Evolutionary conservation across 1,140 invertebrate genomes (phyloP), one percentile per base, ranked within the genome.

Genomic region (Hyles euphorbiae): DNA sequence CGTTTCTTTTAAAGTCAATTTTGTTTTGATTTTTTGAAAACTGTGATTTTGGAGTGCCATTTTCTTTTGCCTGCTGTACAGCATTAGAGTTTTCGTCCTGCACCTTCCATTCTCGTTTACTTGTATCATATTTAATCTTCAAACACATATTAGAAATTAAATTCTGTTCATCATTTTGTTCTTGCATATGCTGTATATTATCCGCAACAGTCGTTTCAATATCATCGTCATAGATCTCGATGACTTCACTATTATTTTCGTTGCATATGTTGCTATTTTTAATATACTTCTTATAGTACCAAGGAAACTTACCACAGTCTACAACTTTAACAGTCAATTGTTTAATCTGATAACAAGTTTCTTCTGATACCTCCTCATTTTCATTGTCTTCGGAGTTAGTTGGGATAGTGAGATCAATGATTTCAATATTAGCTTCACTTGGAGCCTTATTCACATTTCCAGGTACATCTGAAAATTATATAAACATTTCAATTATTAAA

Each of bases 261-360:
- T 48, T 11, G 8, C 9, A n/a, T 48, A n/a, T 48, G 22, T 40
- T 40, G 8, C 8, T 5, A 40, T 40, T 5, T 40, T 40, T 40
- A 5, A 54, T 68, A 4, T 51, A 51, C 44, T 60, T 68, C 53
- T 53, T 68, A 12, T 56, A 59, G 34, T 71, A 73, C 62, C 65
- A 68, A 1, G 69, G 76, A 64, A 64, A 64, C 53, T 72, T 72
- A 33, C 51, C 45, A 57, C 60, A 76, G 33, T 79, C 74, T 3
- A 74, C 68, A 32, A 81, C 43, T 63, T 68, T 70, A 11, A 81
- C 61, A 46, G 34, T 48, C n/a, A 76, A 54, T 22, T 11, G 46
- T 22, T 48, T 48, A 6, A 48, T 48, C 5, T 48, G 36, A 40
- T 40, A 11, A n/a, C 46, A 48, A 5, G 9, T 48, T 12, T 48